These are phyloP conservation scores for Morone chrysops DNA, from an alignment of 2,113 vertebrate genomes.

Conservation along the genomic window DNA sequence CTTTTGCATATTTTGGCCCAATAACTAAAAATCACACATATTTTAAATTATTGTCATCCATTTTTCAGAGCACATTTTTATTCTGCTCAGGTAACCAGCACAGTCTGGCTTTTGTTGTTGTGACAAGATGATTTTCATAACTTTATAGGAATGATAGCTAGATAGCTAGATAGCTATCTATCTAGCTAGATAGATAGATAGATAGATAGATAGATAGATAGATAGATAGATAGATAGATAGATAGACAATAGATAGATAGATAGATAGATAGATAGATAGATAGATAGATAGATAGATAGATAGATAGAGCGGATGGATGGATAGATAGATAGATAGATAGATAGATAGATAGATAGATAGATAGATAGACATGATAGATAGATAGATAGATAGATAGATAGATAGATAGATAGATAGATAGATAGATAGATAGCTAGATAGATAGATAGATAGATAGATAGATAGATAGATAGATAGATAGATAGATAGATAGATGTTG, in stretches of 20 bases:
- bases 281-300: neutral
- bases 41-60: neutral
- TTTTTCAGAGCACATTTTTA: conserved; percentile 28
- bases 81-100: neutral
- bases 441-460: conserved; percentile 10
- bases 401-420: no score
- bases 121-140: neutral
- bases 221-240: neutral
- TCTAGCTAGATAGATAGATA: neutral
- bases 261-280: conserved; percentile 15
- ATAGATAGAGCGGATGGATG: no score
- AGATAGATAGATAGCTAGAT: neutral
- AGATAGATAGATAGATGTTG: conserved; percentile 9
- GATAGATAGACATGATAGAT: conserved; percentile 19
- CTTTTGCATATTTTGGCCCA: conserved; percentile 29
- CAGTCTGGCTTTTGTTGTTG: neutral
- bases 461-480: neutral
- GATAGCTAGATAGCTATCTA: no score
- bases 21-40: neutral
- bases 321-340: conserved; percentile 12
- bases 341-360: neutral
- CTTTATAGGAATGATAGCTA: neutral
- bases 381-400: no score
- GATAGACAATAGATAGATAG: conserved; percentile 1
- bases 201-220: conserved; percentile 16